Evolutionary conservation across 2,797 vertebrate genomes (phyloP).

Genomic region (Pyrocephalus nanus): DNA sequence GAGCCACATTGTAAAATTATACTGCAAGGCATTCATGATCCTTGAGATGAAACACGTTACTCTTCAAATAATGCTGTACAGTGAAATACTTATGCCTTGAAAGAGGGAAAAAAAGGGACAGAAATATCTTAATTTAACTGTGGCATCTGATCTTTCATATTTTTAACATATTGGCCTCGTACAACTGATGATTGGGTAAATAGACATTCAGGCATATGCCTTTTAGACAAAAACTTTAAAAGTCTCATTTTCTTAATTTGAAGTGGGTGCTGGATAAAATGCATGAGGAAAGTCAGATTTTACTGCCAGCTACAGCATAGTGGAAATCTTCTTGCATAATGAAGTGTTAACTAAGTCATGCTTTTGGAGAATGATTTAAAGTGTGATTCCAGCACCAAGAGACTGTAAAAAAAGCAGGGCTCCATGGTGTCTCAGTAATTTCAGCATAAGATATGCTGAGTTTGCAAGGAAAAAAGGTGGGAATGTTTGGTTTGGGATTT

Average conservation of each 20-base stretch:
- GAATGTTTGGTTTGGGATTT: conserved; percentile 27
- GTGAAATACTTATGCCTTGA: conserved; percentile 1
- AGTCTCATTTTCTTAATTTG: conserved; percentile 34
- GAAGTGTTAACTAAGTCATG: conserved; percentile 54
- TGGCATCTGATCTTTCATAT: neutral
- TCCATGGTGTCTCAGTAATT: conserved; percentile 19
- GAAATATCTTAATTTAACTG: neutral
- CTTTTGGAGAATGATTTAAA: conserved; percentile 55
- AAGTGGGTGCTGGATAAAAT: conserved; percentile 27
- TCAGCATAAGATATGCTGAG: conserved; percentile 14
- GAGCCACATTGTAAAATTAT: neutral
- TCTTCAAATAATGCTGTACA: conserved; percentile 17
- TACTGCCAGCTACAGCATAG: conserved; percentile 26
- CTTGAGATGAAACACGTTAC: conserved; percentile 23
- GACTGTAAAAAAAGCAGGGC: conserved; percentile 8
- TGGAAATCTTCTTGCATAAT: conserved; percentile 46
- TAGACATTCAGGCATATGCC: neutral
- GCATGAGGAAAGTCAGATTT: neutral
- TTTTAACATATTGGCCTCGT: neutral
- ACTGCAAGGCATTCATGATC: neutral
- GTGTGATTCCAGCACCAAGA: conserved; percentile 38
- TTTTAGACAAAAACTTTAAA: neutral
- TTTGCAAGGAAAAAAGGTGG: conserved; percentile 23
- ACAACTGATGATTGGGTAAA: neutral
- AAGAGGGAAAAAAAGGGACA: neutral